Evolutionary conservation across 2,888 invertebrate species (phyloP).

Genomic region (Scaptomyza flava): DNA sequence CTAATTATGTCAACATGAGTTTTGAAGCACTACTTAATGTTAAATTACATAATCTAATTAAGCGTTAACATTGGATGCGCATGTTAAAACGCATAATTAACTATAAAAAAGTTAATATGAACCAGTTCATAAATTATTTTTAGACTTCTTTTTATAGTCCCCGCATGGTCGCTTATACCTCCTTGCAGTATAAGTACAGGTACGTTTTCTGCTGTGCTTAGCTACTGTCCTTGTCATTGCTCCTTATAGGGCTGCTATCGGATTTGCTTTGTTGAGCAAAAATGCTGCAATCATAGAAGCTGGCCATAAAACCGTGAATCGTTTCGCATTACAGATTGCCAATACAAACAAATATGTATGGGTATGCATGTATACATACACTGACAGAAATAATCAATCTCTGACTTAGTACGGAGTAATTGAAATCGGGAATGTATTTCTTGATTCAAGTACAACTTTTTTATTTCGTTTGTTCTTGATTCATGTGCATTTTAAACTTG

Average conservation of each 20-base stretch:
- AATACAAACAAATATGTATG: conserved; percentile 14
- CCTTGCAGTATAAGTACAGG: not conserved
- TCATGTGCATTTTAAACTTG: too few species aligned
- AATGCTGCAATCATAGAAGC: conserved; percentile 49
- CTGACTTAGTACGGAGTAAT: too few species aligned
- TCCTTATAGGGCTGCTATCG: conserved; percentile 14
- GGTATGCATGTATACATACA: not conserved
- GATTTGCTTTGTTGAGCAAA: conserved; percentile 39
- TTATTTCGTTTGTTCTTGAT: too few species aligned
- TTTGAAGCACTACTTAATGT: too few species aligned
- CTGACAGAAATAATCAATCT: too few species aligned
- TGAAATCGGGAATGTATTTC: too few species aligned
- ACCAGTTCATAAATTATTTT: not conserved
- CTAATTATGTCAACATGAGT: not conserved
- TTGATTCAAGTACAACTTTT: too few species aligned
- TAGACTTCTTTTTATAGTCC: too few species aligned
- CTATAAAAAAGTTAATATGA: not conserved
- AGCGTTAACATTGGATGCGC: not conserved
- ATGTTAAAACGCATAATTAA: not conserved
- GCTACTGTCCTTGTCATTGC: conserved; percentile 19
- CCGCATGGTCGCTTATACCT: conserved; percentile 9
- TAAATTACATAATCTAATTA: not conserved
- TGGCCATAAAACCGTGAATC: conserved; percentile 49
- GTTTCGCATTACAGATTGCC: conserved; percentile 43
- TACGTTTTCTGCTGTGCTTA: conserved; percentile 19